Base-by-base conservation (phyloP, 2,797 vertebrate species). In the Chelon labrosus region DNA sequence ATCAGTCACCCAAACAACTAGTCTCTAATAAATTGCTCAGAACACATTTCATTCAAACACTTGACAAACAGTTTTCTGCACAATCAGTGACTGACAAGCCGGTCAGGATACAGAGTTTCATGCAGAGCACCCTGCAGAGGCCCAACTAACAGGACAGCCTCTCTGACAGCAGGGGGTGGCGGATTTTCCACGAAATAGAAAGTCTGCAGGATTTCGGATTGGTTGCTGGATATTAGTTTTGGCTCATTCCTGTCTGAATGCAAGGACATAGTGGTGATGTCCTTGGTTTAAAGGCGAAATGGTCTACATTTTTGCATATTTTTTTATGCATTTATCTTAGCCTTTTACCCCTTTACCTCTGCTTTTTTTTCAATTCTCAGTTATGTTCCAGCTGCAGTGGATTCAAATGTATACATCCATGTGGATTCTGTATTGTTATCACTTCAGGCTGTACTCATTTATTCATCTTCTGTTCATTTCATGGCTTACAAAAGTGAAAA, bases 61-160 rank as follows among this genome's bases (percentile, higher is more conserved):
- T 17, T 54, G 38, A 84, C 53, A 46, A 52, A 62, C 66, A 13
- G n/a, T 12, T 4, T 50, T 65, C 44, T 38, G 47, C 12, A 25
- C 58, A 51, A 42, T 73, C 61, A 56, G 47, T 20, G 67, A 52
- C 67, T 60, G 80, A 58, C 75, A 39, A 57, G 58, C 27, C 17
- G 4, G 38, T 38, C 16, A 17, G 80, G 78, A 77, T 58, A 55
- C 68, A 13, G 10, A 10, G 70, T 37, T 50, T 66, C 69, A 50
- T 22, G 53, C 71, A 49, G 71, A 51, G 70, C 71, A 2, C 66
- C 74, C 84, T 3, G 73, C 65, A n/a, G 77, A 65, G 52, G 10
- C 59, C 25, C 8, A 74, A 67, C 79, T 79, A 72, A 50, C 47
- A 60, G 77, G 66, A 75, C 70, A 42, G 73, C 50, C 62, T 73